These are phyloP conservation scores for Valencia hispanica DNA, from an alignment of 2,797 vertebrate species.

Conservation along the genomic window DNA sequence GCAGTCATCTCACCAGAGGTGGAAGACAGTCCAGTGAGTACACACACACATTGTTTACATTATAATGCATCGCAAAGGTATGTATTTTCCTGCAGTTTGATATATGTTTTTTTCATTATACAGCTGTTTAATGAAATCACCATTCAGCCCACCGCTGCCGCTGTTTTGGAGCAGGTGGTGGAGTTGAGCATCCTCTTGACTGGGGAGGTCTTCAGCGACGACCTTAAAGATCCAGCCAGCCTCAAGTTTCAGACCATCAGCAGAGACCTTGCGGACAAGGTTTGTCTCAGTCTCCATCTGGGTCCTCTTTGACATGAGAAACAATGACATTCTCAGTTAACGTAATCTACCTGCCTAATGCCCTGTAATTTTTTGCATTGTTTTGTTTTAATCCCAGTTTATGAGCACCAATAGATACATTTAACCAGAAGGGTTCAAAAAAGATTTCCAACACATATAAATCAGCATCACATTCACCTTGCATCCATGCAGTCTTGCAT, in stretches of 20 bases:
- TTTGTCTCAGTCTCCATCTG: slow-evolving; percentile 47
- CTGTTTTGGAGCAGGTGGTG: slow-evolving; percentile 84
- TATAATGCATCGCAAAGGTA: not conserved
- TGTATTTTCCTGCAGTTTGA: not conserved
- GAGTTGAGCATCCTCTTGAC: slow-evolving; percentile 86
- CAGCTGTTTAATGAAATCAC: slow-evolving; percentile 90
- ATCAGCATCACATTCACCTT: slow-evolving; percentile 10
- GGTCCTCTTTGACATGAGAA: slow-evolving; percentile 1
- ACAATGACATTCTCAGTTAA: not conserved
- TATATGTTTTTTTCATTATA: slow-evolving; percentile 13
- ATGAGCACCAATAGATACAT: no score
- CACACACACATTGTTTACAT: not conserved
- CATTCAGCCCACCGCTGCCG: slow-evolving; percentile 60
- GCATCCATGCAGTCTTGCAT: slow-evolving; percentile 10
- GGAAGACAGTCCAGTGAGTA: slow-evolving; percentile 57
- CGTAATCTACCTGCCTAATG: slow-evolving; percentile 23
- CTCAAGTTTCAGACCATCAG: slow-evolving; percentile 78
- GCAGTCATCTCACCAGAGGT: slow-evolving; percentile 27
- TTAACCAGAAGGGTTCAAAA: slow-evolving; percentile 15
- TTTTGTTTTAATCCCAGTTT: slow-evolving; percentile 61
- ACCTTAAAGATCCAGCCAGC: slow-evolving; percentile 80
- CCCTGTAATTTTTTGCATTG: slow-evolving; percentile 45
- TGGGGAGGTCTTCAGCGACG: slow-evolving; percentile 80
- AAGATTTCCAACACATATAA: slow-evolving; percentile 14
- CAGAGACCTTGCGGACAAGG: slow-evolving; percentile 86